Conservation (phyloP, 1,140 invertebrate species). For the Uloborus diversus region DNA sequence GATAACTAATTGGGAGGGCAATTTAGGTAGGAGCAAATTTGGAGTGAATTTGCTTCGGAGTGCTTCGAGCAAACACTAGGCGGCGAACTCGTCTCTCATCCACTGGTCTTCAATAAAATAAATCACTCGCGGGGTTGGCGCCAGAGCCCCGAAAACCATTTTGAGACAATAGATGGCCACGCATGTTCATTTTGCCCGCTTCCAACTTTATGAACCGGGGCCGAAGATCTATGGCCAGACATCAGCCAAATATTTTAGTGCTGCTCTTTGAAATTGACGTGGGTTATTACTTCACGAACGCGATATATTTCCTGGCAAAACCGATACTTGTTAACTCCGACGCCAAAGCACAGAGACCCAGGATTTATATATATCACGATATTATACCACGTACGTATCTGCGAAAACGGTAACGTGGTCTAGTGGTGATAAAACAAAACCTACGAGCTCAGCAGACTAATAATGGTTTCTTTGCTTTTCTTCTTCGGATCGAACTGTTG, state of each 20-base stretch:
- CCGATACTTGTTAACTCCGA: slow-evolving; percentile 51
- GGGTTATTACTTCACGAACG: slow-evolving; percentile 50
- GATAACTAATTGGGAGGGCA: no score
- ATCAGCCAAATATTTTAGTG: slow-evolving; percentile 53
- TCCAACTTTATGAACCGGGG: slow-evolving; percentile 44
- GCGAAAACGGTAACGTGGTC: slow-evolving; percentile 9
- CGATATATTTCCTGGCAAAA: slow-evolving; percentile 34
- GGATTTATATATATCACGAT: slow-evolving; percentile 36
- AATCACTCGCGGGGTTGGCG: slow-evolving; percentile 31
- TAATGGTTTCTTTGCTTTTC: slow-evolving; percentile 45
- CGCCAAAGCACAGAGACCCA: slow-evolving; percentile 12
- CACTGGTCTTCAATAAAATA: slow-evolving; percentile 36
- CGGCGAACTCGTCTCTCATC: background rate
- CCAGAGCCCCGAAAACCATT: slow-evolving; percentile 32
- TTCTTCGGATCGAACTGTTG: slow-evolving; percentile 18
- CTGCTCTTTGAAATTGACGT: slow-evolving; percentile 50
- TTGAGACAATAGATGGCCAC: slow-evolving; percentile 48
- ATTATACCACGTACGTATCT: slow-evolving; percentile 43
- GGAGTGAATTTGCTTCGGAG: no score
- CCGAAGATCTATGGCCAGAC: slow-evolving; percentile 41
- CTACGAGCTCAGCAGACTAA: slow-evolving; percentile 22
- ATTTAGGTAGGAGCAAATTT: no score
- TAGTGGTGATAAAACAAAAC: slow-evolving; percentile 38
- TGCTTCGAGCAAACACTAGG: no score
- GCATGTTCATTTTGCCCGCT: slow-evolving; percentile 45